phyloP scores from a whole-genome alignment of 2,113 vertebrate species.

The Oreochromis spilurus region DNA sequence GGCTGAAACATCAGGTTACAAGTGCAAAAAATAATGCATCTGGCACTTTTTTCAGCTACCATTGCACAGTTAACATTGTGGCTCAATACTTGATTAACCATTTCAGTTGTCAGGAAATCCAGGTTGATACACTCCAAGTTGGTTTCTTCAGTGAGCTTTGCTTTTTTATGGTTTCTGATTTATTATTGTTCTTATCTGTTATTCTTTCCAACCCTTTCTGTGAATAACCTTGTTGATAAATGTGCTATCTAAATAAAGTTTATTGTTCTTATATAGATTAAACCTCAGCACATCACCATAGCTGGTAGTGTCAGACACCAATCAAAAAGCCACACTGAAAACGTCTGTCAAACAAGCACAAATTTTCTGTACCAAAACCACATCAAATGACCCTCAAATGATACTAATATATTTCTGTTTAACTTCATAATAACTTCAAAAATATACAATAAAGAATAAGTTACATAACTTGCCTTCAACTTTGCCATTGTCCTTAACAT shows the following conservation, averaged over 20 bases:
- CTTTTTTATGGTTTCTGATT: neutral
- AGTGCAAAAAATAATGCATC: neutral
- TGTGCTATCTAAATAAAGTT: neutral
- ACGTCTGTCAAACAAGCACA: neutral
- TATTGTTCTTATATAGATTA: neutral
- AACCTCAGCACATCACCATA: neutral
- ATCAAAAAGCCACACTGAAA: neutral
- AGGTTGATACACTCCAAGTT: accelerated
- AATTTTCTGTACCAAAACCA: accelerated
- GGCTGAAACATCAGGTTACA: neutral
- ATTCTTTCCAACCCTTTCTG: neutral
- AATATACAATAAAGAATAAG: neutral
- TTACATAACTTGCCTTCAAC: neutral
- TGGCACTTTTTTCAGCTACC: neutral
- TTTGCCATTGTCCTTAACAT: too few species aligned
- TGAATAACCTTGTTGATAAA: neutral
- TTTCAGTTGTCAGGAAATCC: neutral
- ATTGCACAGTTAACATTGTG: neutral
- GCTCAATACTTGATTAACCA: neutral
- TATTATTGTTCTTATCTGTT: neutral
- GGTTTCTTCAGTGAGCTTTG: neutral
- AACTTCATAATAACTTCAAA: neutral
- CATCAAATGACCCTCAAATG: neutral
- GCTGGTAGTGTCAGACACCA: neutral
- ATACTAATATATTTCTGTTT: neutral